Conservation (phyloP, 2,888 invertebrate genomes). For the Xestoiulus laeticollis region DNA sequence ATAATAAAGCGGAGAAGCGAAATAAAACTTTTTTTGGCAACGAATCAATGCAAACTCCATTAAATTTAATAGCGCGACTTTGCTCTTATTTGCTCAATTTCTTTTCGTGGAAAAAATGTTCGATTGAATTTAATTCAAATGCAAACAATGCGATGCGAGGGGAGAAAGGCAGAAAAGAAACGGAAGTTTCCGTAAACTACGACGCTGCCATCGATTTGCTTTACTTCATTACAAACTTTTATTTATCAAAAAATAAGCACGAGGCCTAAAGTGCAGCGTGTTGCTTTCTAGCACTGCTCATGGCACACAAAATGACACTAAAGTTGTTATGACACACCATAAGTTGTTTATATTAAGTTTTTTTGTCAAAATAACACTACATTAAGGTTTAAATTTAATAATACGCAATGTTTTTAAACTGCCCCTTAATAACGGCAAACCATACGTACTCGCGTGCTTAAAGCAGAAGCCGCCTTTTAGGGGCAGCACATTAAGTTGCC, state of each 20-base stretch:
- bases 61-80: neutral
- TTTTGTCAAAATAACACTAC: too few species aligned
- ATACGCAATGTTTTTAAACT: too few species aligned
- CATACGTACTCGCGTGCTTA: too few species aligned
- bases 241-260: neutral
- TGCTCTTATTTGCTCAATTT: constrained; percentile 9
- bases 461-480: too few species aligned
- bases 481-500: too few species aligned
- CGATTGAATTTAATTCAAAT: neutral
- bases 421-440: too few species aligned
- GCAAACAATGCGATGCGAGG: neutral
- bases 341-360: too few species aligned
- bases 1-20: neutral
- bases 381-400: too few species aligned
- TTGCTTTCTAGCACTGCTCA: too few species aligned
- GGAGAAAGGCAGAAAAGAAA: neutral
- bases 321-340: too few species aligned
- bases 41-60: constrained; percentile 9
- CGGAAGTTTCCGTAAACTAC: neutral
- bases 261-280: too few species aligned
- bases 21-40: neutral
- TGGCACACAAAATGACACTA: too few species aligned
- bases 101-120: neutral
- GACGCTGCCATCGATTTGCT: neutral
- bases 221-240: neutral